Conservation (phyloP, 2,888 invertebrate species). For the Nematopogon swammerdamellus region DNA sequence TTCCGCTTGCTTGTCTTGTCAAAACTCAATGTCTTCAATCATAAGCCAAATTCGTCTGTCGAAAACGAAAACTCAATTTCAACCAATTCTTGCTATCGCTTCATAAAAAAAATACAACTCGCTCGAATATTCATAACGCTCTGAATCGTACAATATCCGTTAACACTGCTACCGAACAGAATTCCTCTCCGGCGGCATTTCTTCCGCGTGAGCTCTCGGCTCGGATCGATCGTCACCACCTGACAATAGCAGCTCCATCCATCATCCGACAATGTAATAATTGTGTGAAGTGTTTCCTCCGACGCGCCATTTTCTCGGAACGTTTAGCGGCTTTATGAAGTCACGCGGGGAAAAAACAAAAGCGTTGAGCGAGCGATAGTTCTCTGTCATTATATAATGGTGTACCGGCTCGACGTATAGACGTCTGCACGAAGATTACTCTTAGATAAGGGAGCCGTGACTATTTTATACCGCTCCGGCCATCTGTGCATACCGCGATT, state of each 20-base stretch:
- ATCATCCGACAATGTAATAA: constrained; percentile 32
- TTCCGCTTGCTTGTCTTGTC: constrained; percentile 7
- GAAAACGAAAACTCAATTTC: too few relatives aligned
- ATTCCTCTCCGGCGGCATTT: constrained; percentile 11
- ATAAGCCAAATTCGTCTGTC: too few relatives aligned
- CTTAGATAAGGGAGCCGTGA: too few relatives aligned
- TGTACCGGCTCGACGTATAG: neutral
- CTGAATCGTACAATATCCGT: too few relatives aligned
- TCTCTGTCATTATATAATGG: neutral
- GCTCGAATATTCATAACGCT: too few relatives aligned
- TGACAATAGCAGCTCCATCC: constrained; percentile 44
- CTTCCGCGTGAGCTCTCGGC: constrained; percentile 34
- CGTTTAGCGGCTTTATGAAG: constrained; percentile 25
- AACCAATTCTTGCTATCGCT: too few relatives aligned
- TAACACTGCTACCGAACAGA: too few relatives aligned
- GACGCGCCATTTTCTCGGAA: constrained; percentile 26
- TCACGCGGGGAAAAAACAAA: neutral
- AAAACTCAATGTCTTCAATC: neutral
- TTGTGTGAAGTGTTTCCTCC: constrained; percentile 11
- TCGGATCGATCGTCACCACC: constrained; percentile 18
- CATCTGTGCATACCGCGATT: too few relatives aligned
- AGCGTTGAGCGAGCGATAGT: neutral
- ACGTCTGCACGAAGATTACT: too few relatives aligned
- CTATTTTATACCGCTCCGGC: too few relatives aligned
- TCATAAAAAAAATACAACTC: too few relatives aligned